These are phyloP conservation scores for Globia sparganii DNA, from an alignment of 2,888 invertebrate genomes.

Conservation along the genomic window DNA sequence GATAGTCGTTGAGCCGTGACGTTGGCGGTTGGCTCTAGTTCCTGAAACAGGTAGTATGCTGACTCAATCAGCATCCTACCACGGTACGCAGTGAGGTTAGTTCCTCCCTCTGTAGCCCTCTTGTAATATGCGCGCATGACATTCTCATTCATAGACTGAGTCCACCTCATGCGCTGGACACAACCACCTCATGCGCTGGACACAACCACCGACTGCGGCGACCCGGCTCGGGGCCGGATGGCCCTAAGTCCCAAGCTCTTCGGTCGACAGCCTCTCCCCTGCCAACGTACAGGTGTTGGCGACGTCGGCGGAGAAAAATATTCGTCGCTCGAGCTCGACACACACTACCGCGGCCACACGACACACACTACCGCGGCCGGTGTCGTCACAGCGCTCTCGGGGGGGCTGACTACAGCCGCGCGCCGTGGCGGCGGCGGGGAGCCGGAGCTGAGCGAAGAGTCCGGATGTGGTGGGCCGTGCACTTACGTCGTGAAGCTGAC, in stretches of 20 bases:
- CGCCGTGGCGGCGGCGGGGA: background rate
- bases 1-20: no score
- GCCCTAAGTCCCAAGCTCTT: no score
- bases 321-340: background rate
- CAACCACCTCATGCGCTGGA: no score
- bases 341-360: no score
- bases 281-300: background rate
- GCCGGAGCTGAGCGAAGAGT: background rate
- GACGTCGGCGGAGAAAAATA: background rate
- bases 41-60: no score
- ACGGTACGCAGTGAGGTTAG: background rate
- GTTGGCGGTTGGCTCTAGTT: no score
- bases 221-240: no score
- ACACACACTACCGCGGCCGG: background rate
- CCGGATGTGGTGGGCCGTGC: background rate
- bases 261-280: no score
- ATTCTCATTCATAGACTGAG: no score
- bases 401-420: background rate
- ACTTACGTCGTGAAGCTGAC: no score
- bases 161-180: no score
- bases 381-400: background rate
- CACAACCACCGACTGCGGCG: no score
- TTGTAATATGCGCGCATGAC: background rate
- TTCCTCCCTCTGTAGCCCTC: background rate
- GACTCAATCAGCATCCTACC: background rate